Evolutionary conservation across 2,113 vertebrate species (phyloP).

Genomic region (Pygoscelis antarcticus): DNA sequence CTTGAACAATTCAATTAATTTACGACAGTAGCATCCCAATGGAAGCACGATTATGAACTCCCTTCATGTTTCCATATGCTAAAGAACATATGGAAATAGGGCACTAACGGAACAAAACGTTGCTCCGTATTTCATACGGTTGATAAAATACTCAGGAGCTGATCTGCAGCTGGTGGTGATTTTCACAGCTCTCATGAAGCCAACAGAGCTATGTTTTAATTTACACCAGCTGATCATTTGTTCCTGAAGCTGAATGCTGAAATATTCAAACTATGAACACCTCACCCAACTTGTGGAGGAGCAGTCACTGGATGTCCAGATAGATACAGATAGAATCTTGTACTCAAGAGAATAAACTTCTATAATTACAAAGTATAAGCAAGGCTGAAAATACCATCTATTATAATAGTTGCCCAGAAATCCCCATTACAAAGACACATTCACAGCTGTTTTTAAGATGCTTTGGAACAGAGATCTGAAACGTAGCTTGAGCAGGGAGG

Average conservation of each 20-base stretch:
- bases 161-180: background rate
- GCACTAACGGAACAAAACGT: background rate
- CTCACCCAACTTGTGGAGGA: background rate
- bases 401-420: background rate
- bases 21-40: background rate
- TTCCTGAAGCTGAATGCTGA: background rate
- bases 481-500: background rate
- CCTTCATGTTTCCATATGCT: background rate
- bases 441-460: background rate
- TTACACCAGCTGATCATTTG: background rate
- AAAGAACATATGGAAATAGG: background rate
- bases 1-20: background rate
- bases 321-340: background rate
- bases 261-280: background rate
- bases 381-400: background rate
- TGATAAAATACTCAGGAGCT: background rate
- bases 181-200: background rate
- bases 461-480: background rate
- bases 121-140: background rate
- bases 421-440: background rate
- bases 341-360: background rate
- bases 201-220: background rate
- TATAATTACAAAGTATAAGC: background rate
- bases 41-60: background rate
- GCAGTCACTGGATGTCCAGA: background rate